Evolutionary conservation across 2,113 vertebrate species (phyloP), one percentile per base, ranked within the genome.

Genomic region (Nestor notabilis): DNA sequence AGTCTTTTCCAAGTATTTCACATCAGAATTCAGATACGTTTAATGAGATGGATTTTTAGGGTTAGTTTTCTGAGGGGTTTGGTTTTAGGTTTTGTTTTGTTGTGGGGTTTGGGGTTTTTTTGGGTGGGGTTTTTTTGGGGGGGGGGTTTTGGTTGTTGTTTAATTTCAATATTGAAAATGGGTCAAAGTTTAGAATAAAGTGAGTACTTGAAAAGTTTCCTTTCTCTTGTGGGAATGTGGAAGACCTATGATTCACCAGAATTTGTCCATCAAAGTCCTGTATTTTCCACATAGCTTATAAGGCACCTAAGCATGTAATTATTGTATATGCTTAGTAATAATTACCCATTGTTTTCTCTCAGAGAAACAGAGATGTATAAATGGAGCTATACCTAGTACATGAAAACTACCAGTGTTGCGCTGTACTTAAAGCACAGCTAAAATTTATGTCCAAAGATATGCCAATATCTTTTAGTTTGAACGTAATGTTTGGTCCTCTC

Each of bases 111-210:
- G 35, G 31, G 5, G 1, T 2, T 3, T 39, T 28, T 7, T 31
- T 19, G 5, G n/a, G 39, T 17, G 43, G 3, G 8, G 0, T 19
- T 19, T n/a, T 37, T 37, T 46, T 58, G n/a, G n/a, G n/a, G n/a
- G n/a, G n/a, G n/a, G n/a, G n/a, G n/a, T n/a, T n/a, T n/a, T n/a
- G n/a, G n/a, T n/a, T n/a, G n/a, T n/a, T n/a, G 65, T 31, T 71
- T 46, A 3, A 65, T 69, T 83, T 75, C 50, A 78, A 46, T 50
- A 90, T 18, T 66, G 84, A 88, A 90, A 89, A 53, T 86, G 50
- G 29, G 83, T 75, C 21, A 44, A 92, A 52, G 27, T 82, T 96
- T 53, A 96, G 61, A 95, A 95, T 92, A 95, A 91, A 95, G 52
- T 53, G 87, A 65, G 39, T 75, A 84, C 18, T 84, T 89, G 37